Conservation (phyloP, 2,888 invertebrate species). For the Cosmia pyralina region DNA sequence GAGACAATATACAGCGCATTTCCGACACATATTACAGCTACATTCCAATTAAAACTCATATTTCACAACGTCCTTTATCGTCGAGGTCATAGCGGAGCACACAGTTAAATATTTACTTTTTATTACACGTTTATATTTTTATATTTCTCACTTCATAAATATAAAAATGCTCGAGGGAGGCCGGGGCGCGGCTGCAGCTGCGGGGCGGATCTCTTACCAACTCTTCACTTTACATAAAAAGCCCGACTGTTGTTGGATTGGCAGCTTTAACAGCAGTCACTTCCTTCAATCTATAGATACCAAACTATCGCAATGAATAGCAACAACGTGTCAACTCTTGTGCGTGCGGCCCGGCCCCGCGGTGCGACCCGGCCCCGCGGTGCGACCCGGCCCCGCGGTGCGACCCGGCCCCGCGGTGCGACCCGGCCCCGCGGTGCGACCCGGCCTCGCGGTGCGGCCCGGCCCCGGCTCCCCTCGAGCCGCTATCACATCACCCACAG, state of each 20-base stretch:
- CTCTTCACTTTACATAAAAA: constrained; percentile 25
- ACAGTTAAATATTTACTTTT: constrained; percentile 63
- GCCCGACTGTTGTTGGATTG: constrained; percentile 5
- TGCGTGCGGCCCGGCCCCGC: no score
- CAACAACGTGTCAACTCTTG: background rate
- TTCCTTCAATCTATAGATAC: background rate
- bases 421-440: no score
- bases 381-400: no score
- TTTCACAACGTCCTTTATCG: constrained; percentile 80
- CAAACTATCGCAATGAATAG: background rate
- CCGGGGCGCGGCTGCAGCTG: constrained; percentile 29
- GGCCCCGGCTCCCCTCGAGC: constrained; percentile 20
- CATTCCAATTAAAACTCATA: constrained; percentile 73
- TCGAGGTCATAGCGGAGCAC: constrained; percentile 71
- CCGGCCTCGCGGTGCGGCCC: no score
- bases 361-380: no score
- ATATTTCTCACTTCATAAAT: constrained; percentile 63
- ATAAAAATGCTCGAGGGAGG: constrained; percentile 53
- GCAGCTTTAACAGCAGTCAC: constrained; percentile 15
- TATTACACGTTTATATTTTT: constrained; percentile 58
- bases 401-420: no score
- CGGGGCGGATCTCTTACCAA: constrained; percentile 8
- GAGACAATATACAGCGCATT: constrained; percentile 80
- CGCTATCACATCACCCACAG: constrained; percentile 52
- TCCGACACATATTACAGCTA: constrained; percentile 75